phyloP scores from a whole-genome alignment of 2,888 invertebrate species.

The Cosmia trapezina region DNA sequence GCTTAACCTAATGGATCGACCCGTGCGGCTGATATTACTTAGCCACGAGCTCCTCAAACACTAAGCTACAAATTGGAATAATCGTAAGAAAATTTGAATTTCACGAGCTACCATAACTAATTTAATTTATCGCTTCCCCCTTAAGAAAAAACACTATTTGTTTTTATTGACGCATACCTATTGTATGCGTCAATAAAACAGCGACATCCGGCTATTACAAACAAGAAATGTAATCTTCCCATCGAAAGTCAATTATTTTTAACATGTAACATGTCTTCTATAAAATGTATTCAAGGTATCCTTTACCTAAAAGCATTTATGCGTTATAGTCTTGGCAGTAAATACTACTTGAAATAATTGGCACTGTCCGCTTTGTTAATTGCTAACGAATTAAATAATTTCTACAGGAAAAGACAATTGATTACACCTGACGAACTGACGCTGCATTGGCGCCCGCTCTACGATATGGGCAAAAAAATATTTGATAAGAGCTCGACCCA shows the following conservation, averaged over 20 bases:
- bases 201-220: neutral
- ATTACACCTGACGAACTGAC: conserved; percentile 94
- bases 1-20: too few relatives aligned
- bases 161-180: neutral
- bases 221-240: neutral
- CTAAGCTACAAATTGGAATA: too few relatives aligned
- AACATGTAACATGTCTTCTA: neutral
- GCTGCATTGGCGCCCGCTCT: conserved; percentile 96
- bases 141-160: neutral
- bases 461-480: conserved; percentile 91
- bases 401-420: conserved; percentile 93
- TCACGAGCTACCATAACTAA: too few relatives aligned
- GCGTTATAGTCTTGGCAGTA: conserved; percentile 48
- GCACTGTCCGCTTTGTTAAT: conserved; percentile 41
- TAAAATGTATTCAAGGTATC: conserved; percentile 12
- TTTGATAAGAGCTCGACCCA: conserved; percentile 89
- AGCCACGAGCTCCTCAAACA: too few relatives aligned
- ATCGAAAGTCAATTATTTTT: conserved; percentile 1
- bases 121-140: too few relatives aligned
- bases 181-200: neutral
- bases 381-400: conserved; percentile 40
- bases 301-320: conserved; percentile 9
- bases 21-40: too few relatives aligned
- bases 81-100: too few relatives aligned
- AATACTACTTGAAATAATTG: conserved; percentile 53